Evolutionary conservation across 2,888 invertebrate species (phyloP).

Genomic region (Parnassius apollo): DNA sequence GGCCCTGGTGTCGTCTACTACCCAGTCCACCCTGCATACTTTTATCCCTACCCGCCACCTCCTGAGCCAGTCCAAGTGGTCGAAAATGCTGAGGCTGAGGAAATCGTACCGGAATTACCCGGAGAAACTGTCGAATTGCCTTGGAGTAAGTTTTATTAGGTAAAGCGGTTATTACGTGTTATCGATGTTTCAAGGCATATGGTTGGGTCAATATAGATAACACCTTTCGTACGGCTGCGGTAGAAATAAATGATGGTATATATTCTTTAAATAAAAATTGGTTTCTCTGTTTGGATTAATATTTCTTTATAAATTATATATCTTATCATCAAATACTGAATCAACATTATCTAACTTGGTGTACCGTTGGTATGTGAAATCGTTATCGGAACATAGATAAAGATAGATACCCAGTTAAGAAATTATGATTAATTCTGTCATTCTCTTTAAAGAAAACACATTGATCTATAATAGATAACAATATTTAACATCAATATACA

Average conservation of each 20-base stretch:
- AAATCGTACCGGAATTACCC: conserved; percentile 62
- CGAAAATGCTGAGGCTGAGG: conserved; percentile 49
- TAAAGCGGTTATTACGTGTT: conserved; percentile 18
- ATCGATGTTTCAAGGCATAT: conserved; percentile 13
- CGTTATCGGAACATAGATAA: conserved; percentile 17
- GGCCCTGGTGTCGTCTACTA: conserved; percentile 58
- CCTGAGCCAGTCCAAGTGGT: conserved; percentile 48
- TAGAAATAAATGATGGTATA: neutral
- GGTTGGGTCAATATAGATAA: conserved; percentile 19
- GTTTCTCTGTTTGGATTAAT: neutral
- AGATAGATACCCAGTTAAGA: conserved; percentile 7
- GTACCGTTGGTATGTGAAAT: neutral
- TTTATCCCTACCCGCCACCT: conserved; percentile 59
- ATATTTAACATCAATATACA: no score
- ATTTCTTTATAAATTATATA: neutral
- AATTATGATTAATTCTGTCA: conserved; percentile 1
- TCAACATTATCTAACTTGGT: conserved; percentile 16
- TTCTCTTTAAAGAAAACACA: no score
- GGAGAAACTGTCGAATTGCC: conserved; percentile 76
- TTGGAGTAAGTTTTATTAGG: conserved; percentile 65
- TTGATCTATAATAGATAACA: no score
- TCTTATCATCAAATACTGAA: conserved; percentile 18
- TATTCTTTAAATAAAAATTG: neutral
- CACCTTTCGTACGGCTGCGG: conserved; percentile 18
- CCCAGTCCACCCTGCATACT: conserved; percentile 69